These are phyloP conservation scores for Brachionus manjavacas DNA, from an alignment of 1,140 invertebrate species.

Conservation along the genomic window DNA sequence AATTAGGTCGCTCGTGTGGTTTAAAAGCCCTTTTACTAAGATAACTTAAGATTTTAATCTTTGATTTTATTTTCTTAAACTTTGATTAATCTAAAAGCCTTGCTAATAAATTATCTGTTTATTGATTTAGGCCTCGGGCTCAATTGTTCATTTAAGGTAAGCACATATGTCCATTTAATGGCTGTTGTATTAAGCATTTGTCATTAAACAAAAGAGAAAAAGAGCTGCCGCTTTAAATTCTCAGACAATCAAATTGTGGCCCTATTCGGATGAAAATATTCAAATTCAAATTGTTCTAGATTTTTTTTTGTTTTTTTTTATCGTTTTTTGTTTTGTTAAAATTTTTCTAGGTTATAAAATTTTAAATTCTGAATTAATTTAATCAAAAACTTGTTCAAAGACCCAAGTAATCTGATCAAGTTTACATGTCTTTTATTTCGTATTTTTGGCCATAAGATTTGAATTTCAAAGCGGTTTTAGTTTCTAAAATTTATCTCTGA, in stretches of 20 bases:
- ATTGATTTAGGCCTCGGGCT: background rate
- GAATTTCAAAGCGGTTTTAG: background rate
- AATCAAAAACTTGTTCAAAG: background rate
- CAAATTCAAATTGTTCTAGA: background rate
- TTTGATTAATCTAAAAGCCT: background rate
- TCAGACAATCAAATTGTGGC: constrained; percentile 4
- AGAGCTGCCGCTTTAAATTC: background rate
- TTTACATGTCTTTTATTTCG: constrained; percentile 12
- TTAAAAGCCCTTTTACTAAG: background rate
- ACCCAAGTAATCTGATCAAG: constrained; percentile 5
- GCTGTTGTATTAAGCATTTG: constrained; percentile 1
- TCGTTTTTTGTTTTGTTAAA: background rate
- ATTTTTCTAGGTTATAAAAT: background rate
- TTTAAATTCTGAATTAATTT: background rate
- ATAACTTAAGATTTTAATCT: constrained; percentile 6
- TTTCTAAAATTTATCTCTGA: background rate
- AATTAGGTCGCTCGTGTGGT: constrained; percentile 7
- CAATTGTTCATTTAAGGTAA: background rate
- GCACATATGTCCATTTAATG: background rate
- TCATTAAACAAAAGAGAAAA: background rate
- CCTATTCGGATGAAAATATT: background rate
- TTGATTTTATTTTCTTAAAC: constrained; percentile 6
- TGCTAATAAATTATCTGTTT: background rate
- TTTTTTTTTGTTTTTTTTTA: background rate
- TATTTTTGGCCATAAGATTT: constrained; percentile 6